These are phyloP conservation scores for Drosophila ezoana DNA, from an alignment of 2,888 invertebrate species.

Conservation along the genomic window DNA sequence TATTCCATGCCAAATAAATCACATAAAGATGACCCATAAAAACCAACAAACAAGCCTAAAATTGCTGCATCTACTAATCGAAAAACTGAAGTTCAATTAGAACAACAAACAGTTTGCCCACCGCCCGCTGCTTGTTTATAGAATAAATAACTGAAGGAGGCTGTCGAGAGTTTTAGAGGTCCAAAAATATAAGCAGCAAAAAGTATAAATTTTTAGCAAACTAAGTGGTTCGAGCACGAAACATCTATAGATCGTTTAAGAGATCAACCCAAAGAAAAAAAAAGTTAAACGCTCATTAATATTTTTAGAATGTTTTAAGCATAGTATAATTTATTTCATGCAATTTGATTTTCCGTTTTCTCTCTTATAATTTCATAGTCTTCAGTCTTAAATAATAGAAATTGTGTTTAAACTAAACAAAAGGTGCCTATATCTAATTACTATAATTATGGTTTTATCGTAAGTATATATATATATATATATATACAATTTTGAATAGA, in stretches of 20 bases:
- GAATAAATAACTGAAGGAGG: conserved; percentile 14
- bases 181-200: conserved; percentile 12
- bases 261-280: conserved; percentile 16
- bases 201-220: conserved; percentile 51
- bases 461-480: conserved; percentile 26
- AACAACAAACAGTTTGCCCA: conserved; percentile 24
- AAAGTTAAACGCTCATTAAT: conserved; percentile 37
- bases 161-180: conserved; percentile 42
- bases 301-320: conserved; percentile 60
- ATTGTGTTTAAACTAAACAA: conserved; percentile 41
- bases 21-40: conserved; percentile 9
- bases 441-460: conserved; percentile 15
- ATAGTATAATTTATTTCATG: conserved; percentile 56
- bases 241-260: conserved; percentile 27
- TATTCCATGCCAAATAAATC: conserved; percentile 14
- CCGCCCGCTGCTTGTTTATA: conserved; percentile 48
- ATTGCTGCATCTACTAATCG: not conserved
- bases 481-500: conserved; percentile 47
- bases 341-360: conserved; percentile 13
- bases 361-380: conserved; percentile 11
- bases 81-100: conserved; percentile 1
- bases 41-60: conserved; percentile 24
- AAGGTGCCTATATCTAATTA: conserved; percentile 19
- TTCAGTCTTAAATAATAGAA: conserved; percentile 54
- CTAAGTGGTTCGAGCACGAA: conserved; percentile 28